These are phyloP conservation scores for Gephyroberyx darwinii DNA, from an alignment of 2,797 vertebrate species.

Conservation along the genomic window DNA sequence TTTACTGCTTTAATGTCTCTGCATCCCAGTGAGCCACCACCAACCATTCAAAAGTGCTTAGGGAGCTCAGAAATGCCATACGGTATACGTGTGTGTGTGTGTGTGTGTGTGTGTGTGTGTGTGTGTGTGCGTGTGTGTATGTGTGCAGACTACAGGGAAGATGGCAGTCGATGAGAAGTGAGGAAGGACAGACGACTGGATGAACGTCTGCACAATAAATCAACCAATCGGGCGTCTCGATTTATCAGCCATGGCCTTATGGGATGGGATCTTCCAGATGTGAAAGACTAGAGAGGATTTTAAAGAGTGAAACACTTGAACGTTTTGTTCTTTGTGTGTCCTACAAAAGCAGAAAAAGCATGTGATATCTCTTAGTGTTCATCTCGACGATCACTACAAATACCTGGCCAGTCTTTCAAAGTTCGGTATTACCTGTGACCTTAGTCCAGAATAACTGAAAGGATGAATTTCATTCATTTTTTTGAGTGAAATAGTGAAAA, in stretches of 20 bases:
- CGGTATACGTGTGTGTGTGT: slow-evolving; percentile 45
- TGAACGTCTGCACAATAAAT: slow-evolving; percentile 58
- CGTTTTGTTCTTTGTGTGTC: slow-evolving; percentile 36
- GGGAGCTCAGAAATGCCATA: slow-evolving; percentile 57
- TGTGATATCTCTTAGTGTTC: slow-evolving; percentile 28
- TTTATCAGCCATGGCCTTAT: slow-evolving; percentile 49
- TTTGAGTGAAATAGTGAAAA: too few relatives aligned
- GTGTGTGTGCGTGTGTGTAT: slow-evolving; percentile 26
- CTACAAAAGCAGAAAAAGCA: slow-evolving; percentile 35
- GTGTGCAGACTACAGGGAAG: slow-evolving; percentile 32
- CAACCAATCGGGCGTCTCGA: slow-evolving; percentile 56
- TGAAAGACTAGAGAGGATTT: slow-evolving; percentile 37
- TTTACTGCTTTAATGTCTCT: slow-evolving; percentile 58
- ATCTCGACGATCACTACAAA: neutral
- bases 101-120: slow-evolving; percentile 13
- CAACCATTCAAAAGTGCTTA: slow-evolving; percentile 56
- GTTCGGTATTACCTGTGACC: neutral
- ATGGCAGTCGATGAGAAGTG: slow-evolving; percentile 43
- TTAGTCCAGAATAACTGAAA: neutral
- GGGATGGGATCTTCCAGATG: slow-evolving; percentile 49
- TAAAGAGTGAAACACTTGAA: slow-evolving; percentile 30
- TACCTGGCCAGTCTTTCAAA: neutral
- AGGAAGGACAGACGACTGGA: slow-evolving; percentile 46
- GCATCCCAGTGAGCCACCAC: slow-evolving; percentile 48
- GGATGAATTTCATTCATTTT: too few relatives aligned